phyloP scores from a whole-genome alignment of 2,113 vertebrate species.

The Eulemur rufifrons region DNA sequence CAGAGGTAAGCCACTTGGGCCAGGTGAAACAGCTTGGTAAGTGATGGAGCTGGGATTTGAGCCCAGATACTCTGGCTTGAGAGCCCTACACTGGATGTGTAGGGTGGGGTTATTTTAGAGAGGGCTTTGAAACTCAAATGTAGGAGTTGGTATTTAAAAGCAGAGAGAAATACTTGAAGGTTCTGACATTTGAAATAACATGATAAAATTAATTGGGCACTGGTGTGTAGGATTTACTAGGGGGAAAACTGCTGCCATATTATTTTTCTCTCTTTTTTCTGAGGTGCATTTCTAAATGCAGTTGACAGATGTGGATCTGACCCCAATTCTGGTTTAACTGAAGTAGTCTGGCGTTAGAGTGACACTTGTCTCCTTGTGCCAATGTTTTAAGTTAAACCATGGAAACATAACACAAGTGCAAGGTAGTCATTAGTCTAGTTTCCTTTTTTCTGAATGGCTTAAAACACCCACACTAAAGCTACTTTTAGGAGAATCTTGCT shows the following conservation, averaged over 20 bases:
- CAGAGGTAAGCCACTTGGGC: neutral
- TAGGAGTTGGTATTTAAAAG: neutral
- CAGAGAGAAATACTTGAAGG: neutral
- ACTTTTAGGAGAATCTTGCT: neutral
- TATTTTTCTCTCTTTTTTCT: neutral
- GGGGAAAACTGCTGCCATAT: neutral
- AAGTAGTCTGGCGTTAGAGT: neutral
- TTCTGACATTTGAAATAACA: conserved; percentile 44
- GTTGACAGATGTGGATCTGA: neutral
- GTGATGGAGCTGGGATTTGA: neutral
- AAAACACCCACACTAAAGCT: neutral
- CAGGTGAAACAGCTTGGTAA: neutral
- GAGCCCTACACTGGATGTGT: neutral
- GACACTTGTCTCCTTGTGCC: neutral
- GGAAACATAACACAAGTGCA: neutral
- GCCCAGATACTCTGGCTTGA: neutral
- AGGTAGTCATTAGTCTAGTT: neutral
- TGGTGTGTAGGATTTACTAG: neutral
- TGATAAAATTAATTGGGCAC: neutral
- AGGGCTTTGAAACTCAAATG: neutral
- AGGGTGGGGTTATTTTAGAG: neutral
- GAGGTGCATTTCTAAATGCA: neutral
- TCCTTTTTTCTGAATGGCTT: neutral
- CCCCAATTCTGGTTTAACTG: neutral
- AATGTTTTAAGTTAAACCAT: conserved; percentile 15